Percentiles rank a stretch among this genome's conserved stretches.
These are phyloP conservation scores for Bombus waltoni DNA, from an alignment of 1,140 invertebrate genomes.

Conservation along the genomic window DNA sequence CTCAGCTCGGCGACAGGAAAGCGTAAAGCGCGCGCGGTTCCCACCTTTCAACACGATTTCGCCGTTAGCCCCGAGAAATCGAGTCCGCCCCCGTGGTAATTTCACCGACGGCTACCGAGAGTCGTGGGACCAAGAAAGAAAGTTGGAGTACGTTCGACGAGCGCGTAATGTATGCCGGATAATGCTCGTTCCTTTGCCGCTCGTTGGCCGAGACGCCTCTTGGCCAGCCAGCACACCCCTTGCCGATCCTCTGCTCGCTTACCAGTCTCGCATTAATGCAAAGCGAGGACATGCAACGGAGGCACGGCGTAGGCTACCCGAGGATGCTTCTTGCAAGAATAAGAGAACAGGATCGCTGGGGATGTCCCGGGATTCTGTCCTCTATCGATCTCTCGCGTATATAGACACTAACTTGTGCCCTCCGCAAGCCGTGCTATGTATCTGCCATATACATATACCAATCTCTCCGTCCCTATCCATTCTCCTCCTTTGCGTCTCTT, in stretches of 20 bases:
- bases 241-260: background rate
- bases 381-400: conserved; percentile 81
- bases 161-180: conserved; percentile 53
- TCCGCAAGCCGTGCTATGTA: conserved; percentile 78
- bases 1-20: too few relatives aligned
- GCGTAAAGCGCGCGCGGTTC: too few relatives aligned
- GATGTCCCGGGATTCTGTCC: conserved; percentile 82
- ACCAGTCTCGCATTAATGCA: conserved; percentile 66
- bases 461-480: conserved; percentile 64
- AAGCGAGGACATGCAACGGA: conserved; percentile 68
- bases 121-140: conserved; percentile 8
- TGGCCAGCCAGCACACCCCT: background rate
- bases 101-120: background rate
- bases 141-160: background rate
- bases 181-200: conserved; percentile 32
- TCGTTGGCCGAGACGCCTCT: conserved; percentile 6
- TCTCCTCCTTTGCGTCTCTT: conserved; percentile 24
- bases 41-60: background rate
- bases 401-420: conserved; percentile 82
- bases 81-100: conserved; percentile 11
- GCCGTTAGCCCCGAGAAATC: background rate
- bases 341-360: conserved; percentile 82
- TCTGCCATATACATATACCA: conserved; percentile 70
- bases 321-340: conserved; percentile 82
- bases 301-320: conserved; percentile 71